Conservation (phyloP, 2,113 vertebrate species). For the Oreochromis aureus region DNA sequence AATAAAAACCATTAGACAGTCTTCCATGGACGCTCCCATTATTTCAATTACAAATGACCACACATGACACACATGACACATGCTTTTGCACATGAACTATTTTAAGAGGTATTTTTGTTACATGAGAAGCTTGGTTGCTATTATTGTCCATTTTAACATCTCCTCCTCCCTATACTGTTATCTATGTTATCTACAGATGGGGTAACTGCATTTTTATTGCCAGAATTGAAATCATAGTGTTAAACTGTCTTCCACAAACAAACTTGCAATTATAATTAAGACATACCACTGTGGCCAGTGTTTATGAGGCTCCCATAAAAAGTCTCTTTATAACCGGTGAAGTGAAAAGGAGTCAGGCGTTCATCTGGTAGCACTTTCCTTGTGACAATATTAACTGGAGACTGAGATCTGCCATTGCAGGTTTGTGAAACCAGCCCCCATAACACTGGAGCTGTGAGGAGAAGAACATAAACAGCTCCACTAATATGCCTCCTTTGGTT, state of each 20-base stretch:
- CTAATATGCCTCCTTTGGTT: background rate
- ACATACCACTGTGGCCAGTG: constrained; percentile 57
- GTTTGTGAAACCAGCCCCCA: constrained; percentile 22
- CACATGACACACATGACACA: no score
- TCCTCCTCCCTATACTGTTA: background rate
- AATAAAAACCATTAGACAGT: background rate
- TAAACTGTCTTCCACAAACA: background rate
- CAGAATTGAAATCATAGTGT: no score
- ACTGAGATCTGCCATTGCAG: constrained; percentile 51
- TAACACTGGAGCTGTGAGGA: constrained; percentile 43
- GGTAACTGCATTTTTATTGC: background rate
- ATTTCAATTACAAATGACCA: background rate
- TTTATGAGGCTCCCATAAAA: constrained; percentile 44
- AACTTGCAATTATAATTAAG: background rate
- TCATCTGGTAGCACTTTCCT: background rate
- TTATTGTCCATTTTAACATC: background rate
- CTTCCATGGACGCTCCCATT: background rate
- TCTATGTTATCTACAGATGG: background rate
- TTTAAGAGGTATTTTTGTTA: background rate
- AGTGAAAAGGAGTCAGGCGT: constrained; percentile 10
- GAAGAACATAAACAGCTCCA: background rate
- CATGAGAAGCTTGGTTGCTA: background rate
- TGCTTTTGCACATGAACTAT: background rate
- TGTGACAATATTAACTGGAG: constrained; percentile 69
- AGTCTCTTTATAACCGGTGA: constrained; percentile 37